Conservation (phyloP, 2,113 vertebrate genomes). For the Columbina picui region DNA sequence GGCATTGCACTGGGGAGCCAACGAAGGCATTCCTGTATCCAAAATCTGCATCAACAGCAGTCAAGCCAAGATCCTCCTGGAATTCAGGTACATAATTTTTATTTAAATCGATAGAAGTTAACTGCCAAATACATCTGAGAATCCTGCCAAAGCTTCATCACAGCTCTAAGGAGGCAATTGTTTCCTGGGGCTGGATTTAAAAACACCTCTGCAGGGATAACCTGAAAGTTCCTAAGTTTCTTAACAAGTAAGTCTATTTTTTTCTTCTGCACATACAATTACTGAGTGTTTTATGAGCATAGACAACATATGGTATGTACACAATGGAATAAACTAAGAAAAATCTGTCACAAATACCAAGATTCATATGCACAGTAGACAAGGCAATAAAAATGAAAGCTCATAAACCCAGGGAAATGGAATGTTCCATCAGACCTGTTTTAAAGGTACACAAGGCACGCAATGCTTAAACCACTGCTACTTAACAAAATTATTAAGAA, state of each 20-base stretch:
- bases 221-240: conserved; percentile 32
- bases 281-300: conserved; percentile 18
- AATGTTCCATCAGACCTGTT: neutral
- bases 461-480: neutral
- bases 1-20: neutral
- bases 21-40: neutral
- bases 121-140: conserved; percentile 26
- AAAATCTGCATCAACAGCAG: conserved; percentile 41
- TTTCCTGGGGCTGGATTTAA: conserved; percentile 36
- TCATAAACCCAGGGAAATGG: conserved; percentile 20
- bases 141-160: conserved; percentile 37
- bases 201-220: conserved; percentile 41
- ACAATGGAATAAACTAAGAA: conserved; percentile 9
- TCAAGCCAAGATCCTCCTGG: neutral
- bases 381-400: conserved; percentile 40
- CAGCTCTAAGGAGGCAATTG: neutral
- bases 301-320: neutral
- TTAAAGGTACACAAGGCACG: neutral
- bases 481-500: neutral
- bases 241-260: neutral
- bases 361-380: neutral
- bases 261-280: neutral
- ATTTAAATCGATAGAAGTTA: conserved; percentile 32
- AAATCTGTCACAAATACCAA: conserved; percentile 9
- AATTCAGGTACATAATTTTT: conserved; percentile 43